phyloP scores from a whole-genome alignment of 2,797 vertebrate species.

The Melopsittacus undulatus region DNA sequence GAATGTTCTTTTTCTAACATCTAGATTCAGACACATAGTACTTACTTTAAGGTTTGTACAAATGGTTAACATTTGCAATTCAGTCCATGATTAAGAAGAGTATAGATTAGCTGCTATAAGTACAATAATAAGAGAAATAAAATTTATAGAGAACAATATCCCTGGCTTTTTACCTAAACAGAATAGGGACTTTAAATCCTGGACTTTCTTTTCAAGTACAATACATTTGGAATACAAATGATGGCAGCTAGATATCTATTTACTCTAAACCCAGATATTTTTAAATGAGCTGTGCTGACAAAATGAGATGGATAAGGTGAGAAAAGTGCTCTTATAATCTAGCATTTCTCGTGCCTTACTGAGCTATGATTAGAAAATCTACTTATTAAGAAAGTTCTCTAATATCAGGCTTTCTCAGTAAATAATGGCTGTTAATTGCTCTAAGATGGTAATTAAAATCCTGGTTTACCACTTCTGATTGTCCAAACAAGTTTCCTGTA shows the following conservation, averaged over 20 bases:
- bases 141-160: neutral
- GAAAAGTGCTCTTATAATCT: neutral
- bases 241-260: neutral
- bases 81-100: neutral
- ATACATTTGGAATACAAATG: neutral
- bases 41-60: neutral
- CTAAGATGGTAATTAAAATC: neutral
- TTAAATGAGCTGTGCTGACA: neutral
- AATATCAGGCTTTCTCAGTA: neutral
- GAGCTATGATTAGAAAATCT: neutral
- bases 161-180: neutral
- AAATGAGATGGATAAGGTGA: neutral
- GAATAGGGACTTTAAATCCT: neutral
- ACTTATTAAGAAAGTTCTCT: neutral
- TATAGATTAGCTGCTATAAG: neutral
- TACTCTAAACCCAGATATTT: neutral
- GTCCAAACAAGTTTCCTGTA: neutral
- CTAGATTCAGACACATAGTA: neutral
- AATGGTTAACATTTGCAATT: neutral
- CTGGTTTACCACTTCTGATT: neutral
- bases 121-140: neutral
- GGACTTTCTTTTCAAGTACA: neutral
- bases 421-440: neutral
- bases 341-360: neutral
- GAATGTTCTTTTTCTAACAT: neutral